Evolutionary conservation across 1,140 invertebrate species (phyloP), one percentile per base, ranked within the genome.

Genomic region (Drosophila albomicans): DNA sequence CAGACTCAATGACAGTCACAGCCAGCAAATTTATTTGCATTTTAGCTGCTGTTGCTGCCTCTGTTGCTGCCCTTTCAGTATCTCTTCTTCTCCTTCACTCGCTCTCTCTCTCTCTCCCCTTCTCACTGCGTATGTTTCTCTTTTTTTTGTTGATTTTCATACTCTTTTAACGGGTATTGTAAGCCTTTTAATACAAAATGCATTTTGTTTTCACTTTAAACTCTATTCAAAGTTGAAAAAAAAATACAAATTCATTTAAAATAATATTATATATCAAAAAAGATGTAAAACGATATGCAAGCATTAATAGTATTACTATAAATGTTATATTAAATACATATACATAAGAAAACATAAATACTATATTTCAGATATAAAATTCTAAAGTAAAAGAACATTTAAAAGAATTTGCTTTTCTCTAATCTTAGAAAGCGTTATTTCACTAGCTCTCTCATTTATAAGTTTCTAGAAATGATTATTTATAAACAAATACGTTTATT

Each of bases 1-100:
- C 82, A 86, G 82, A 86, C 82, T 85, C 82, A 86, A 85, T 86
- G 82, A 85, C 82, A 86, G 81, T 85, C 82, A 81, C 82, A 85
- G 78, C 73, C 81, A 84, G 82, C 78, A 81, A 86, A 86, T 86
- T 81, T 86, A 86, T 86, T 86, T 85, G 81, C 82, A 86, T 86
- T 85, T 81, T 80, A 84, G 76, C 81, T 62, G 66, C 80, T 58
- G 45, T 48, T 56, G 45, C 51, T 49, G 68, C 52, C 41, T 59
- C 61, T 46, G 54, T 38, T 28, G 32, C 49, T 32, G 49, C 48
- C 32, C 63, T 63, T 58, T 68, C 45, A 38, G 41, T 46, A 16
- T 48, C 66, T 45, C 20, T 38, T 11, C 28, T 35, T 41, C 52
- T 1, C 30, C 30, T 13, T 15, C 54, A 32, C 13, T 1, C 28